Evolutionary conservation across 2,797 vertebrate genomes (phyloP), one percentile per base, ranked within the genome.

Genomic region (Enteromius afrohamiltoni): DNA sequence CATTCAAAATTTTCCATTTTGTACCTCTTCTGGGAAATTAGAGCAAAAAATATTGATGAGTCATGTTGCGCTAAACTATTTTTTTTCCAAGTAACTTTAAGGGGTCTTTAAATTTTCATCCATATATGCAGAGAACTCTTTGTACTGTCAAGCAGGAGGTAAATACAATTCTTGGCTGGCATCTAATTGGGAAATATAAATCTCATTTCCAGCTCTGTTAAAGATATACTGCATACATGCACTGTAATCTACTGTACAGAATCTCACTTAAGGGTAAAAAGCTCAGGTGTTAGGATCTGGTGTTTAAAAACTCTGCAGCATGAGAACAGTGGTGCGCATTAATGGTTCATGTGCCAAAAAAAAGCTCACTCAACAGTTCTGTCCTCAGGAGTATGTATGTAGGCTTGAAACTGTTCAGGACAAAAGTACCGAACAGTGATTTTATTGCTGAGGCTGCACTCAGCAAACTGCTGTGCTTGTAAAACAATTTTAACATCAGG

Each of bases 301-400:
- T 69, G 58, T 53, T 23, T 83, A 23, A 76, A 82, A 79, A 76
- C 51, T 58, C 51, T 73, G 69, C 75, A 60, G 21, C 26, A 73
- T 47, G 42, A 53, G 23, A 78, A 78, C 42, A 13, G 70, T 8
- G 80, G 58, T 74, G 21, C 55, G 45, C 40, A 68, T 75, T 64
- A 42, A 68, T 64, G 34, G 70, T 47, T 82, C 47, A 73, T 74
- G 45, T 51, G 26, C 21, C 45, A 55, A 77, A 78, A 86, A 85
- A 86, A 37, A 42, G 31, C 62, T 4, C 69, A 80, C 81, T 86
- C 81, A 80, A 80, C 70, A n/a, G 77, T 80, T 83, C 42, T 83
- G 80, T 83, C 60, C 62, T 81, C 79, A 16, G n/a, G 73, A 82
- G 79, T 76, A 60, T 55, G 55, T 73, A 31, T 67, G 70, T 40